A percentile compares a stretch with the other conserved stretches of the same genome.
Evolutionary conservation across 2,797 vertebrate species (phyloP).

Genomic region (Sebastes itinus): DNA sequence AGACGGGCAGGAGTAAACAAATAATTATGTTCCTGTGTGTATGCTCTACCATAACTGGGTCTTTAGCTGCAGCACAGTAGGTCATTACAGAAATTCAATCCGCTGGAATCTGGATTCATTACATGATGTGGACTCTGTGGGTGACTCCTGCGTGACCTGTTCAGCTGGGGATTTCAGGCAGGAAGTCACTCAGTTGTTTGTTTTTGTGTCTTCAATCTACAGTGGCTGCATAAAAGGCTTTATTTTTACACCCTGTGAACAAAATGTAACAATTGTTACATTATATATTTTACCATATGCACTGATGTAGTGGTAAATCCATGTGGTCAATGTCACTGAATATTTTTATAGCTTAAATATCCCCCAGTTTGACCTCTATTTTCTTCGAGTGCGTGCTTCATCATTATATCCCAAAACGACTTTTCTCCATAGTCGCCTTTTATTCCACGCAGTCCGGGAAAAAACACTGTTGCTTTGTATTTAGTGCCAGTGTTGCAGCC

Average conservation of each 20-base stretch:
- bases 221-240: not conserved
- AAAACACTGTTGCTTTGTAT: slow-evolving; percentile 63
- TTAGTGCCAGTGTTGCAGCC: slow-evolving; percentile 66
- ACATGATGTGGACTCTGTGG: slow-evolving; percentile 33
- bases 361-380: slow-evolving; percentile 19
- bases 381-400: slow-evolving; percentile 5
- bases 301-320: not conserved
- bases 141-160: slow-evolving; percentile 39
- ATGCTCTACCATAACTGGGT: slow-evolving; percentile 20
- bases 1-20: slow-evolving; percentile 61
- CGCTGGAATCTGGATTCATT: slow-evolving; percentile 50
- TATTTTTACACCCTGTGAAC: not conserved
- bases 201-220: not conserved
- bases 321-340: not conserved
- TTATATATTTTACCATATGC: not conserved
- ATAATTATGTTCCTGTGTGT: slow-evolving; percentile 52
- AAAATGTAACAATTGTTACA: not conserved
- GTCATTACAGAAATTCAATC: slow-evolving; percentile 52
- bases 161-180: slow-evolving; percentile 33
- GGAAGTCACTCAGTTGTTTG: slow-evolving; percentile 50
- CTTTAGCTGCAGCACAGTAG: slow-evolving; percentile 38
- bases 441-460: slow-evolving; percentile 32
- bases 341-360: not conserved
- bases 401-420: slow-evolving; percentile 35
- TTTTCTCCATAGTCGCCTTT: slow-evolving; percentile 29